Evolutionary conservation across 2,113 vertebrate species (phyloP), one percentile per base, ranked within the genome.

Genomic region (Tychaedon coryphoeus): DNA sequence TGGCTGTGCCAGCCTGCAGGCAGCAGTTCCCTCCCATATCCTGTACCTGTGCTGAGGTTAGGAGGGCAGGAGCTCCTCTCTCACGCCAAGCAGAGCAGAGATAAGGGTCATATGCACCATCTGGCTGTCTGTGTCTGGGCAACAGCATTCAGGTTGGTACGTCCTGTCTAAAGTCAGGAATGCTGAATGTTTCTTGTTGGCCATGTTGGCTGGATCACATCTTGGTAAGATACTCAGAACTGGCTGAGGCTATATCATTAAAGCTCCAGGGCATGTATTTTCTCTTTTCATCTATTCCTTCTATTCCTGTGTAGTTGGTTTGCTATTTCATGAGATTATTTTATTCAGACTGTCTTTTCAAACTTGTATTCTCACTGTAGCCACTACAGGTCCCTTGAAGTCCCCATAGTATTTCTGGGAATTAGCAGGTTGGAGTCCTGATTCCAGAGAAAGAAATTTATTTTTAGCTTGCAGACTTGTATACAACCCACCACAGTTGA

Each of bases 181-280:
- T 33, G 16, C 7, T 48, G 38, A 25, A n/a, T 57, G n/a, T 40
- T 70, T 45, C 26, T 57, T 84, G 6, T 38, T 73, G 38, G 29
- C 26, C 1, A 0, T 12, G 3, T n/a, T 73, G 28, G 4, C 26
- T 61, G 70, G 8, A n/a, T 73, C 22, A 14, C 36, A 25, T 12
- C 20, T 69, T 65, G 40, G 14, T 77, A 38, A 28, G 13, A 8
- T 61, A 29, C 42, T 73, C 42, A 38, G 26, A 62, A 9, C 6
- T 53, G 47, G 20, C 16, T 65, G n/a, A 65, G 20, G 19, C 23
- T 56, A 3, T 9, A 9, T 61, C 14, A 4, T 60, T 76, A 65
- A 69, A 69, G 17, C 9, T 18, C 10, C 26, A 47, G n/a, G 45
- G 8, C 25, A 36, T 29, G 6, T 31, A 54, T 78, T 92, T 90